A percentile compares a stretch with the other conserved stretches of the same genome.
These are phyloP conservation scores for Branchinecta sandiegonensis DNA, from an alignment of 2,888 invertebrate species.

Conservation along the genomic window DNA sequence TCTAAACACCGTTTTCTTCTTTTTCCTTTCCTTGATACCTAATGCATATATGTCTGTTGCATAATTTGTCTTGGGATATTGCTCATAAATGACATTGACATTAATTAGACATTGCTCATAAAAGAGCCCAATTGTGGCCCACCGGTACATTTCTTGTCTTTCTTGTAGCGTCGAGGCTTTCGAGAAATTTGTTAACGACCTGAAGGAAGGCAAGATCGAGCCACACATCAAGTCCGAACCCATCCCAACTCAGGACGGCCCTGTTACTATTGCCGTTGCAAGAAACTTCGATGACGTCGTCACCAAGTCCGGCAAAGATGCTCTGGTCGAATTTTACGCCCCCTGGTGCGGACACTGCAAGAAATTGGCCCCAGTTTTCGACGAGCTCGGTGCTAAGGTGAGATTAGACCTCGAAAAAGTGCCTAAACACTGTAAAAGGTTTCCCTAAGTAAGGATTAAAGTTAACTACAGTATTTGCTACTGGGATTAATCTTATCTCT, in stretches of 20 bases:
- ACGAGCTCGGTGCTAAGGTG: constrained; percentile 78
- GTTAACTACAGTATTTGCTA: no score
- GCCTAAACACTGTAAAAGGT: no score
- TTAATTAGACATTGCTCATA: no score
- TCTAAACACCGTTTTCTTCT: no score
- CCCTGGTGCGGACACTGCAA: constrained; percentile 96
- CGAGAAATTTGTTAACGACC: constrained; percentile 64
- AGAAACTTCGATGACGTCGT: constrained; percentile 94
- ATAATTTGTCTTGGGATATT: no score
- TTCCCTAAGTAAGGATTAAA: no score
- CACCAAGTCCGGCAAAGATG: constrained; percentile 75
- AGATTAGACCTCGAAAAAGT: constrained; percentile 23
- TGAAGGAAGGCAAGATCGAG: constrained; percentile 65
- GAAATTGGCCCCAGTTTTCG: constrained; percentile 78
- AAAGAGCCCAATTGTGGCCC: no score
- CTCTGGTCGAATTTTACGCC: constrained; percentile 94
- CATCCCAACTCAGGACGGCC: constrained; percentile 66
- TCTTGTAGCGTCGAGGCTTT: constrained; percentile 59
- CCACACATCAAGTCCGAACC: constrained; percentile 91
- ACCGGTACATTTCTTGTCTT: constrained; percentile 19
- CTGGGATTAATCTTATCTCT: no score
- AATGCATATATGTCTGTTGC: no score
- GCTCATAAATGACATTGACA: no score
- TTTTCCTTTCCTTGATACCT: no score
- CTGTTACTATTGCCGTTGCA: constrained; percentile 79